Evolutionary conservation across 2,888 invertebrate genomes (phyloP), one percentile per base, ranked within the genome.

Genomic region (Nemotelus pantherinus): DNA sequence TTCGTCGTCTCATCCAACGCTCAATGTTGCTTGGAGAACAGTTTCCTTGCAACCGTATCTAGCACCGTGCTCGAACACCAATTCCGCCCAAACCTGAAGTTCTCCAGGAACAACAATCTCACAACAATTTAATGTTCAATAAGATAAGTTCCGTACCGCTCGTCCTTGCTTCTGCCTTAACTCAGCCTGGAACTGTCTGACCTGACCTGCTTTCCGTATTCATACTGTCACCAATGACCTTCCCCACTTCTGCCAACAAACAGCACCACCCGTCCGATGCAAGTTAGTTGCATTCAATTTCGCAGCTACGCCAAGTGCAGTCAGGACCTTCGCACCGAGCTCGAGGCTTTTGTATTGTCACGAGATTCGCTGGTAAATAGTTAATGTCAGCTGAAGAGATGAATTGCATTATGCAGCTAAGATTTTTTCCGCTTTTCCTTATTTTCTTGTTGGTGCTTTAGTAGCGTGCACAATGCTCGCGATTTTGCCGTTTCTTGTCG

Each of bases 321-420:
- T 7, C 5, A 50, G 50, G 50, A 9, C 9, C 50, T 9, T 9
- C 50, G 9, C 5, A 50, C 9, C 25, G 25, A 25, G 25, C 25
- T 25, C 25, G 25, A 25, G 25, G 25, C 25, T 63, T 63, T 63
- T 63, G 45, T 65, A 65, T 47, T 53, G 68, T 53, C 45, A 68
- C 68, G 50, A 68, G 25, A 6, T 41, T 53, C 10, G 25, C 53
- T 9, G 63, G 68, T 68, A 68, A 68, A 68, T 68, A 68, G 50
- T 68, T 68, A 68, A 68, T 68, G 68, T 50, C 50, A 25, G 9
- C 5, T 9, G 68, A 63, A 53, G 68, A 53, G 53, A 68, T 68
- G 68, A 68, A 68, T 68, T 68, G 68, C 68, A 68, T 68, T 5
- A 68, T 68, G 48, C 53, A 68, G 41, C 41, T 48, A 50, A 7